These are phyloP conservation scores for Deroplatys truncata DNA, from an alignment of 2,888 invertebrate genomes.

Conservation along the genomic window DNA sequence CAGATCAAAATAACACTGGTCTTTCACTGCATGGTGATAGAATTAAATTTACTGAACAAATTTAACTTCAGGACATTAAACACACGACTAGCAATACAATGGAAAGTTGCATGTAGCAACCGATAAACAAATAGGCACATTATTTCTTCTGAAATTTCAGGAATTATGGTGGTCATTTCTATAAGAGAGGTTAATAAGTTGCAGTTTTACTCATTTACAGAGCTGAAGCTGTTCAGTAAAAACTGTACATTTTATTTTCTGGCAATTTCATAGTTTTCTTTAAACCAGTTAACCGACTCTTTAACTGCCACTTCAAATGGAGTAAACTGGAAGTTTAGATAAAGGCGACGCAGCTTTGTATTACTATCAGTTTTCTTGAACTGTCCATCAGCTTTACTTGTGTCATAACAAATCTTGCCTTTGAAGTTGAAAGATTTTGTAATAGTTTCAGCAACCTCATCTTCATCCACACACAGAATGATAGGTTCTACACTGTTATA, in stretches of 20 bases:
- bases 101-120: too few species aligned
- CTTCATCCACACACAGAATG: constrained; percentile 93
- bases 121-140: too few species aligned
- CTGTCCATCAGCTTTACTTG: constrained; percentile 90
- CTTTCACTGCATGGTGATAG: too few species aligned
- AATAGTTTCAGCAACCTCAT: constrained; percentile 81
- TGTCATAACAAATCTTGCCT: constrained; percentile 76
- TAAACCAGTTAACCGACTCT: constrained; percentile 88
- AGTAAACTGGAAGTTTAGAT: constrained; percentile 87
- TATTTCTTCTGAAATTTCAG: too few species aligned
- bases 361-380: constrained; percentile 98
- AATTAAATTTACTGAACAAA: too few species aligned
- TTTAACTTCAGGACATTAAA: too few species aligned
- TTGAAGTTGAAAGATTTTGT: constrained; percentile 75
- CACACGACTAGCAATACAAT: too few species aligned
- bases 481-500: constrained; percentile 91
- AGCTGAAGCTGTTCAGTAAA: too few species aligned
- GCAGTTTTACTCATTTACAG: too few species aligned
- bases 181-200: too few species aligned
- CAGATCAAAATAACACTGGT: too few species aligned
- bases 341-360: constrained; percentile 69
- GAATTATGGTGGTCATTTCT: too few species aligned
- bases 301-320: constrained; percentile 79
- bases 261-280: constrained; percentile 64
- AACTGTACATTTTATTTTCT: neutral